Conservation (phyloP, 2,888 invertebrate species). For the Meteorus colon region DNA sequence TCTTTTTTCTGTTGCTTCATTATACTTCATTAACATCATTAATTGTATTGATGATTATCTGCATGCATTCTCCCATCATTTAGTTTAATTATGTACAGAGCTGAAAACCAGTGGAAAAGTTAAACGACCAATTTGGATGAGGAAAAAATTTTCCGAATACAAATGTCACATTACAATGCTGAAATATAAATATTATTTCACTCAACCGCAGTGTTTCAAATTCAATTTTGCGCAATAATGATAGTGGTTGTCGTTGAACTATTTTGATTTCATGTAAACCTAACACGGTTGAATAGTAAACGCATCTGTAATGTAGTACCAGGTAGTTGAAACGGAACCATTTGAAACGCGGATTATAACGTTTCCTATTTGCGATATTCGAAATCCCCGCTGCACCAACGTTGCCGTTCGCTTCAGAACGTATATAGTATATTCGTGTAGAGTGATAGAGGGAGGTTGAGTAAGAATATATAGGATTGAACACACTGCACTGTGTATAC, state of each 20-base stretch:
- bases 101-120: too few relatives aligned
- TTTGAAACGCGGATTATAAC: conserved; percentile 6
- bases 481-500: background rate
- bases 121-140: too few relatives aligned
- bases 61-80: too few relatives aligned
- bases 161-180: background rate
- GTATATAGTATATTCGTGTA: background rate
- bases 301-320: background rate
- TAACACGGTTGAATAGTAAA: background rate
- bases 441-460: background rate
- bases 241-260: background rate
- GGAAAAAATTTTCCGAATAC: too few relatives aligned
- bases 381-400: background rate
- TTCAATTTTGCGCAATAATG: background rate
- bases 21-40: too few relatives aligned
- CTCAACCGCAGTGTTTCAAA: background rate
- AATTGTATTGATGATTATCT: too few relatives aligned
- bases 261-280: background rate
- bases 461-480: background rate
- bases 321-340: conserved; percentile 6
- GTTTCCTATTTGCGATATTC: conserved; percentile 16
- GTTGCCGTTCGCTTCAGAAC: background rate
- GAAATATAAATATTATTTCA: background rate
- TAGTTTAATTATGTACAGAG: too few relatives aligned
- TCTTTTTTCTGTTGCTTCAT: too few relatives aligned